Conservation (phyloP, 2,888 invertebrate genomes). For the Microplitis manilae region DNA sequence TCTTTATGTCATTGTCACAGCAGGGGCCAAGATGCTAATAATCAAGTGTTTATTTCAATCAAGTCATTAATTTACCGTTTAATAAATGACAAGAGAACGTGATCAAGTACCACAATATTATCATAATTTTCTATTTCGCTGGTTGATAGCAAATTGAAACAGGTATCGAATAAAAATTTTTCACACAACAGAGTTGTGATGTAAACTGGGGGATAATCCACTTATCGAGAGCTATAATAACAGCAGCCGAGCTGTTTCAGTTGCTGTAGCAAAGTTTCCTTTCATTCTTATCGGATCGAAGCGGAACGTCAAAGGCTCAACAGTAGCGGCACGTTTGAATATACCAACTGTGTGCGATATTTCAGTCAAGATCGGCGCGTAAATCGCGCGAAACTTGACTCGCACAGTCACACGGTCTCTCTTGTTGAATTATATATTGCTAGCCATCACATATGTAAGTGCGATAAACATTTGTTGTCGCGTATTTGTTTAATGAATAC, state of each 20-base stretch:
- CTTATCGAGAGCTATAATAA: constrained; percentile 9
- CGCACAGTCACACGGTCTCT: constrained; percentile 13
- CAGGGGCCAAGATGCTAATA: background rate
- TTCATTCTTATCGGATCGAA: constrained; percentile 38
- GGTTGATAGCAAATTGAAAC: too few species aligned
- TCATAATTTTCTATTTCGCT: too few species aligned
- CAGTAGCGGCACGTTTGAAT: constrained; percentile 38
- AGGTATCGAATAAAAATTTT: background rate
- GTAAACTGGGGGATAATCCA: background rate
- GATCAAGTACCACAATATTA: background rate
- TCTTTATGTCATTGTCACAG: background rate
- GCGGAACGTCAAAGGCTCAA: constrained; percentile 38
- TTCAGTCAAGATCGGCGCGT: constrained; percentile 39
- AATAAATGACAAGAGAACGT: background rate
- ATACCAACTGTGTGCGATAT: constrained; percentile 31
- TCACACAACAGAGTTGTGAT: background rate
- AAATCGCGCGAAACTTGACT: constrained; percentile 31
- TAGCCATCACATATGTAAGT: background rate
- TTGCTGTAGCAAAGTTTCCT: constrained; percentile 5
- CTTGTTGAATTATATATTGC: constrained; percentile 3
- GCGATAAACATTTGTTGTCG: constrained; percentile 24
- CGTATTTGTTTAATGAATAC: background rate
- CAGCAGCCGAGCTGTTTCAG: background rate
- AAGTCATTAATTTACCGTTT: background rate
- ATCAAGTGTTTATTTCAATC: background rate